Conservation (phyloP, 2,113 vertebrate species). For the Redunca redunca region DNA sequence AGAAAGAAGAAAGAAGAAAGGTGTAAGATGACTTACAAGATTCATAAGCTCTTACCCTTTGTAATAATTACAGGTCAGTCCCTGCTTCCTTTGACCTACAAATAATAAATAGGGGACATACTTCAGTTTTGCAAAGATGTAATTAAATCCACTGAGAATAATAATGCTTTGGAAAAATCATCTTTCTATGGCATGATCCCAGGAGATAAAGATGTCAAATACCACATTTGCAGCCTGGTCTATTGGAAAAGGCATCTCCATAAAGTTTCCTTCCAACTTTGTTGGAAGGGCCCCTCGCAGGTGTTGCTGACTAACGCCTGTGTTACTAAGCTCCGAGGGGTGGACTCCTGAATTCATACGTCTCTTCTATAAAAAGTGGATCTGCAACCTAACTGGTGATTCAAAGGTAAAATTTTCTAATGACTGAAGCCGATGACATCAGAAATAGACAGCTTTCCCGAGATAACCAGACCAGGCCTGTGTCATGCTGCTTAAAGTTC, state of each 20-base stretch:
- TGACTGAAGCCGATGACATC: neutral
- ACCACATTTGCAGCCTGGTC: neutral
- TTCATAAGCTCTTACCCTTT: neutral
- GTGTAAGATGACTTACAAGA: neutral
- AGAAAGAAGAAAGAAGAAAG: too few species aligned
- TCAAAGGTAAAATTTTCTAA: neutral
- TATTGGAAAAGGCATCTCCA: neutral
- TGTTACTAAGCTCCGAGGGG: neutral
- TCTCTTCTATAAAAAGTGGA: neutral
- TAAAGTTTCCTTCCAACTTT: neutral
- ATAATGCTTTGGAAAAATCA: neutral
- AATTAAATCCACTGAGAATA: neutral
- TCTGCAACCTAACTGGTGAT: neutral
- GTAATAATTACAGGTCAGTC: neutral
- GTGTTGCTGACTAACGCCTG: neutral
- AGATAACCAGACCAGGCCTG: neutral
- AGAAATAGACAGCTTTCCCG: neutral
- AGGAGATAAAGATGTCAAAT: neutral
- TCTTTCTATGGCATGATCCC: neutral
- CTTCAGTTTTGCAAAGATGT: neutral
- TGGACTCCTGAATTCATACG: neutral
- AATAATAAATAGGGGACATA: neutral
- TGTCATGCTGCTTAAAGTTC: neutral
- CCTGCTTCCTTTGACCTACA: neutral
- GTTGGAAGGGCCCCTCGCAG: neutral